Conservation (phyloP, 2,797 vertebrate genomes). For the Buceros bicornis region DNA sequence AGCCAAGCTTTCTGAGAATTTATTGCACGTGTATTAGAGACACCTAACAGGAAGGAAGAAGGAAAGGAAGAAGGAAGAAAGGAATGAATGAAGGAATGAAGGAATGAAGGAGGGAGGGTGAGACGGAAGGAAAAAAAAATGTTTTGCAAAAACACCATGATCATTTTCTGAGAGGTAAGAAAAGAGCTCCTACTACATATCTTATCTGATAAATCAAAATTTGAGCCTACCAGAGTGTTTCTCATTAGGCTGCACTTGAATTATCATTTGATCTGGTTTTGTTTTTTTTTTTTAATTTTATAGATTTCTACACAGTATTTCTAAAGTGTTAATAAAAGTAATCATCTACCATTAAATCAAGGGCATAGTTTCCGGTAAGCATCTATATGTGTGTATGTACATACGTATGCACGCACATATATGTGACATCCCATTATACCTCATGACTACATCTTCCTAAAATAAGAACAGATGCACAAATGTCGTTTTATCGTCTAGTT, state of each 20-base stretch:
- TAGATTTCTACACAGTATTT: not conserved
- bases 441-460: not conserved
- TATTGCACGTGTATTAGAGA: not conserved
- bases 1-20: not conserved
- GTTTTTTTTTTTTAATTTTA: not conserved
- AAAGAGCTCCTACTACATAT: not conserved
- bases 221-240: not conserved
- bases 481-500: not conserved
- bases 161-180: not conserved
- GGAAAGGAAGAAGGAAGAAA: not conserved
- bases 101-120: too few relatives aligned
- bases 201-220: not conserved
- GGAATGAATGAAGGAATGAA: not conserved
- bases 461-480: not conserved
- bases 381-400: not conserved
- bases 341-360: not conserved
- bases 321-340: not conserved
- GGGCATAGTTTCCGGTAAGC: not conserved
- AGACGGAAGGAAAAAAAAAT: not conserved
- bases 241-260: not conserved
- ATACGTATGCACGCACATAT: rapidly evolving
- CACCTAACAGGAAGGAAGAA: too few relatives aligned
- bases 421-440: not conserved
- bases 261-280: not conserved
- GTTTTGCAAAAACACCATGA: not conserved